A percentile compares a stretch with the other conserved stretches of the same genome.
Evolutionary conservation across 2,888 invertebrate species (phyloP).

Genomic region (Diadegma fenestrale): DNA sequence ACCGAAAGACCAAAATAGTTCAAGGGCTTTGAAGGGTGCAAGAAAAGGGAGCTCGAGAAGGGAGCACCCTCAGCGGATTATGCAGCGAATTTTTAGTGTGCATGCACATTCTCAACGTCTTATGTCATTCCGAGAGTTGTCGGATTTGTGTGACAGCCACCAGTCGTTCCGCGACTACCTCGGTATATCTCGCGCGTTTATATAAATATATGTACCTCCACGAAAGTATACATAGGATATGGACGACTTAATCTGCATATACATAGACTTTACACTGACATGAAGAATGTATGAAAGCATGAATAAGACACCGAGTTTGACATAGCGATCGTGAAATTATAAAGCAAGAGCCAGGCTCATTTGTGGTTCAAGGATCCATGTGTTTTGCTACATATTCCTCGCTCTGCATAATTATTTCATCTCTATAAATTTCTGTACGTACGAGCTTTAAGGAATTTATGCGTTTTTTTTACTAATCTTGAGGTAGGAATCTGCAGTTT

Average conservation of each 20-base stretch:
- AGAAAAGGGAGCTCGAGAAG: constrained; percentile 4
- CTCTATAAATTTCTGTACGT: not conserved
- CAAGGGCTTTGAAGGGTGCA: not conserved
- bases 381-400: constrained; percentile 23
- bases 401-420: not conserved
- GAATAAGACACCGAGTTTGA: constrained; percentile 55
- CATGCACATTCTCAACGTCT: constrained; percentile 57
- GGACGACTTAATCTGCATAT: constrained; percentile 19
- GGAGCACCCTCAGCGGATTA: constrained; percentile 31
- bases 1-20: constrained; percentile 29
- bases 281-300: constrained; percentile 51
- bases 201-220: constrained; percentile 1
- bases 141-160: constrained; percentile 45
- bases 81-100: constrained; percentile 18
- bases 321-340: constrained; percentile 53
- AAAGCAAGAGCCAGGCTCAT: constrained; percentile 42
- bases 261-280: constrained; percentile 27
- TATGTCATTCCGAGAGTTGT: constrained; percentile 56
- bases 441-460: not conserved
- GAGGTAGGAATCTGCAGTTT: too few relatives aligned
- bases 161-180: constrained; percentile 13
- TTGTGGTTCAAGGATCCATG: constrained; percentile 59
- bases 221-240: not conserved
- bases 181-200: not conserved
- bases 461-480: not conserved